Base-by-base conservation (phyloP, 2,797 vertebrate species). In the Limosa lapponica region DNA sequence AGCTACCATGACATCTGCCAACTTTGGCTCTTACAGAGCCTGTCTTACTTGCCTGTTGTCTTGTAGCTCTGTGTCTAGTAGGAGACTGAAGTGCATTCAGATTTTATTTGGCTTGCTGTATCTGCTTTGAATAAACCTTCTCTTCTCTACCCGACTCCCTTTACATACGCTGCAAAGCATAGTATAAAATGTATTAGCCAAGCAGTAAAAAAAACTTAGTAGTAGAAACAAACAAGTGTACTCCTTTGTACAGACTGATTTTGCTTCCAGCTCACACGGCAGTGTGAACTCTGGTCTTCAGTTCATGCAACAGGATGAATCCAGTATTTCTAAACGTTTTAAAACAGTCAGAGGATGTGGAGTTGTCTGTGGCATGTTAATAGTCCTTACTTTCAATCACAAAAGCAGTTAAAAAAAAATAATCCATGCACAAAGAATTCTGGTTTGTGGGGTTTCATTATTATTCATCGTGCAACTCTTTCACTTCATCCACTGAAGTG, bases 371-470 rank as follows among this genome's bases (percentile, higher is more conserved):
- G 79, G 92, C 93, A 87, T 96, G 84, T 96, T 96, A 94, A 97
- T 97, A 91, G 78, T 87, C 79, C 91, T 93, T 92, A 80, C 92
- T 93, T 96, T 81, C 52, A 93, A 90, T 93, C 85, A 95, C 89
- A 96, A 97, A 97, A 90, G 89, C 88, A 80, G 75, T 90, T 94
- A 71, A 80, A 84, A 69, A 89, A 86, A 65, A 94, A 81, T 7
- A 96, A 85, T 59, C 90, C 86, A 87, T 95, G 81, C 87, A 97
- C 94, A 95, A 96, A 96, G 95, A 94, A 65, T 87, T 92, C 86
- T 94, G 43, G 95, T 89, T 94, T 85, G 81, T 89, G 83, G 78
- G 55, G 62, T 93, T 97, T 94, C 95, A 95, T 97, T 97, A 87
- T 96, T 96, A 97, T 97, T 96, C 95, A 89, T 94, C 89, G 24